phyloP scores from a whole-genome alignment of 2,797 vertebrate genomes.

The Florisuga fusca region DNA sequence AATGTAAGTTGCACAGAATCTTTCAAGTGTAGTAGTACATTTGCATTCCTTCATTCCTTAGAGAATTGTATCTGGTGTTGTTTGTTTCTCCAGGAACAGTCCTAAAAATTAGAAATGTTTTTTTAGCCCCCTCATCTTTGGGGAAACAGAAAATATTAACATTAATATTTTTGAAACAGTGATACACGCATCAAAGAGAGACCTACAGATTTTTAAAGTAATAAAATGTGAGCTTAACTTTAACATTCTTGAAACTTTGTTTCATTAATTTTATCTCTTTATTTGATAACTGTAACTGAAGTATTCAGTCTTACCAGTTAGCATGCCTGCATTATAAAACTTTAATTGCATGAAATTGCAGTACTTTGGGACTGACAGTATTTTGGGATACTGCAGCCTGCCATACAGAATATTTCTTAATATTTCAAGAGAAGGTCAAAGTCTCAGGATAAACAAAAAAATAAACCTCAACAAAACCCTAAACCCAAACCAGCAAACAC shows the following conservation, averaged over 20 bases:
- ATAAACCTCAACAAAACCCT: background rate
- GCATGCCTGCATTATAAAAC: background rate
- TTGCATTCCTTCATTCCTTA: background rate
- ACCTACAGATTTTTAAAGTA: background rate
- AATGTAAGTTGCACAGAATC: background rate
- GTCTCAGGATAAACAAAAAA: background rate
- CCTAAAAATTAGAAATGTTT: background rate
- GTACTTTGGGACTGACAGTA: background rate
- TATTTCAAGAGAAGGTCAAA: background rate
- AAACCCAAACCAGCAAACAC: background rate
- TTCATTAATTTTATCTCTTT: background rate
- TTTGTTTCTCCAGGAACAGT: background rate
- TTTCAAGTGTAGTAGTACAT: background rate
- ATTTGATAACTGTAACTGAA: background rate
- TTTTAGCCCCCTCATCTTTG: rapidly evolving
- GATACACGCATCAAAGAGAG: background rate
- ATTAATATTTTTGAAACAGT: background rate
- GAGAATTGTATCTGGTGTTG: background rate
- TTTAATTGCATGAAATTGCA: background rate
- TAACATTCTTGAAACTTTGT: background rate
- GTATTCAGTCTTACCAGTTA: background rate
- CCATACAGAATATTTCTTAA: background rate
- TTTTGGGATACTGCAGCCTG: background rate
- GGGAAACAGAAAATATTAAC: background rate
- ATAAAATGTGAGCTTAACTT: background rate